Percentiles rank a stretch among this genome's conserved stretches.
Evolutionary conservation across 2,797 vertebrate species (phyloP).

Genomic region (Takifugu rubripes): DNA sequence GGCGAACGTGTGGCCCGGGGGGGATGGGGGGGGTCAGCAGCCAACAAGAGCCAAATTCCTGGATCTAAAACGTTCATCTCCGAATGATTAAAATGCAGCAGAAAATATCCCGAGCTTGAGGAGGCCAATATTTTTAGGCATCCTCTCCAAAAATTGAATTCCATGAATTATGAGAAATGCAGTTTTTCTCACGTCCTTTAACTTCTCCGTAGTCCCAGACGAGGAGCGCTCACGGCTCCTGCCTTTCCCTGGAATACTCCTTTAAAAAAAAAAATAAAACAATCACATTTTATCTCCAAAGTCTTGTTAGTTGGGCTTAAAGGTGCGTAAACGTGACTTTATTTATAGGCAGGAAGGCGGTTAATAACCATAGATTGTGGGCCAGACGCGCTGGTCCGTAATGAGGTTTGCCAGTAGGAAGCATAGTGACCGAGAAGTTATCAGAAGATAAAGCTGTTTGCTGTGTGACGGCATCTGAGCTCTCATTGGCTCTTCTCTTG

Average conservation of each 20-base stretch:
- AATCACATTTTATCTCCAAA: too few relatives aligned
- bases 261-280: too few relatives aligned
- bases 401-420: slow-evolving; percentile 10
- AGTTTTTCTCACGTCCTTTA: background rate
- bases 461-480: slow-evolving; percentile 18
- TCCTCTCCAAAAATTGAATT: slow-evolving; percentile 28
- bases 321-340: slow-evolving; percentile 8
- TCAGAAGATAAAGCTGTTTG: slow-evolving; percentile 62
- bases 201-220: too few relatives aligned
- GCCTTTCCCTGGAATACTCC: background rate
- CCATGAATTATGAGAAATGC: slow-evolving; percentile 10
- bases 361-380: background rate
- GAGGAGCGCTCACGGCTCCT: background rate
- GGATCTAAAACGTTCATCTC: slow-evolving; percentile 35
- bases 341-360: background rate
- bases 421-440: slow-evolving; percentile 21
- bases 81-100: slow-evolving; percentile 33
- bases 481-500: slow-evolving; percentile 42
- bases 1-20: background rate
- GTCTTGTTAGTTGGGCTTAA: background rate
- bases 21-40: slow-evolving; percentile 7
- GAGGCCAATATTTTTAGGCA: background rate
- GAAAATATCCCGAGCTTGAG: slow-evolving; percentile 27
- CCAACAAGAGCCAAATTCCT: slow-evolving; percentile 47
- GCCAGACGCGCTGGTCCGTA: background rate